These are phyloP conservation scores for Cephus pulcher DNA, from an alignment of 2,888 invertebrate genomes.

Conservation along the genomic window DNA sequence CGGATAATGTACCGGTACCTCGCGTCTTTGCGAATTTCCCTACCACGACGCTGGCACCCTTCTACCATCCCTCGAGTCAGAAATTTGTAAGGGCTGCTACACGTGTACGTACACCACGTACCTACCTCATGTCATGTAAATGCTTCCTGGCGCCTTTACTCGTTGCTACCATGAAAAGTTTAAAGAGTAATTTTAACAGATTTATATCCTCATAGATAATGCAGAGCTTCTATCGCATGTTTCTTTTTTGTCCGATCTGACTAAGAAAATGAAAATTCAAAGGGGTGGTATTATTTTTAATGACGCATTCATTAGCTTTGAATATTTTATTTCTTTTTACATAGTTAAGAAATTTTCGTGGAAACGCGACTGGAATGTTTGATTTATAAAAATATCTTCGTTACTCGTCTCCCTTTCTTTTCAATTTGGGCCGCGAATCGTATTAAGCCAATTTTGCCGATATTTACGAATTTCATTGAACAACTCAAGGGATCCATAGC, in stretches of 20 bases:
- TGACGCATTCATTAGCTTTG: not conserved
- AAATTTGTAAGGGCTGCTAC: conserved; percentile 6
- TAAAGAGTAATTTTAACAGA: not conserved
- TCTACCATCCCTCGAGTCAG: not conserved
- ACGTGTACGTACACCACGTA: not conserved
- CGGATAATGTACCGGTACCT: conserved; percentile 33
- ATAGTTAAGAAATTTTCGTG: not conserved
- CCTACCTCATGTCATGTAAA: not conserved
- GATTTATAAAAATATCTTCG: not conserved
- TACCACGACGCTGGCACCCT: not conserved
- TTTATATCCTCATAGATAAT: not conserved
- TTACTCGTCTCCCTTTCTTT: not conserved
- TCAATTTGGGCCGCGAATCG: not conserved
- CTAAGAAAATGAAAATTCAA: not conserved
- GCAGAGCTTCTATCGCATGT: not conserved
- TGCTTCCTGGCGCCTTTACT: not conserved
- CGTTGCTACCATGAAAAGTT: not conserved
- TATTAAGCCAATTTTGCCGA: not conserved
- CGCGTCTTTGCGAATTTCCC: not conserved
- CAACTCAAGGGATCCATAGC: not conserved
- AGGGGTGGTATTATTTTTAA: not conserved
- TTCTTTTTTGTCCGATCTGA: not conserved
- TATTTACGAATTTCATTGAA: not conserved
- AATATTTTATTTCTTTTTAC: not conserved
- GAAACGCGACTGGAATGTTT: not conserved